phyloP scores from a whole-genome alignment of 2,888 invertebrate genomes.

The Pherbina coryleti region DNA sequence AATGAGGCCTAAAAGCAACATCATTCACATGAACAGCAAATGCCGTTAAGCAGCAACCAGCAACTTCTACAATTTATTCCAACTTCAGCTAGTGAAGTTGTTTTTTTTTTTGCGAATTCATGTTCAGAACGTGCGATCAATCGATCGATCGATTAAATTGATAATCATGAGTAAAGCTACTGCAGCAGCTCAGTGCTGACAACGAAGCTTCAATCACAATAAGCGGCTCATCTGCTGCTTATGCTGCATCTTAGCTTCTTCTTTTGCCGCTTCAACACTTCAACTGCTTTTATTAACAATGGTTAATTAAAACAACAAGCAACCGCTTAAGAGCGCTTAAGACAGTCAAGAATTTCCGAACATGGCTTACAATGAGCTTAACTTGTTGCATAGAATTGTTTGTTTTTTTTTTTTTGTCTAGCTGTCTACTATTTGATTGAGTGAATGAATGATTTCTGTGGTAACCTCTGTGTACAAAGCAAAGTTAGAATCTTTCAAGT shows the following conservation, averaged over 20 bases:
- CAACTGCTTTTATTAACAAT: neutral
- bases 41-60: neutral
- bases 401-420: neutral
- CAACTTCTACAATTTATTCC: neutral
- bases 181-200: neutral
- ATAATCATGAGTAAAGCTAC: neutral
- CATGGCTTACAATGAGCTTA: conserved; percentile 10
- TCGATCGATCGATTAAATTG: neutral
- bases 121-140: neutral
- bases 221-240: no score
- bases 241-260: neutral
- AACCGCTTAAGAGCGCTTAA: neutral
- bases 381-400: neutral
- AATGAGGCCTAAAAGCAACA: neutral
- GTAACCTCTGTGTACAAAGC: no score
- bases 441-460: neutral
- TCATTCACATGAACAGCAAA: neutral
- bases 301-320: conserved; percentile 22
- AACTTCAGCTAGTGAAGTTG: neutral
- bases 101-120: neutral
- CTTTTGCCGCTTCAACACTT: neutral
- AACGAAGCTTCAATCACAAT: neutral
- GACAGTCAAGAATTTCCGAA: conserved; percentile 22
- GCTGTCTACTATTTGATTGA: neutral
- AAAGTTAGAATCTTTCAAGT: conserved; percentile 15